Evolutionary conservation across 2,888 invertebrate species (phyloP), one percentile per base, ranked within the genome.

Genomic region (Coelopa pilipes): DNA sequence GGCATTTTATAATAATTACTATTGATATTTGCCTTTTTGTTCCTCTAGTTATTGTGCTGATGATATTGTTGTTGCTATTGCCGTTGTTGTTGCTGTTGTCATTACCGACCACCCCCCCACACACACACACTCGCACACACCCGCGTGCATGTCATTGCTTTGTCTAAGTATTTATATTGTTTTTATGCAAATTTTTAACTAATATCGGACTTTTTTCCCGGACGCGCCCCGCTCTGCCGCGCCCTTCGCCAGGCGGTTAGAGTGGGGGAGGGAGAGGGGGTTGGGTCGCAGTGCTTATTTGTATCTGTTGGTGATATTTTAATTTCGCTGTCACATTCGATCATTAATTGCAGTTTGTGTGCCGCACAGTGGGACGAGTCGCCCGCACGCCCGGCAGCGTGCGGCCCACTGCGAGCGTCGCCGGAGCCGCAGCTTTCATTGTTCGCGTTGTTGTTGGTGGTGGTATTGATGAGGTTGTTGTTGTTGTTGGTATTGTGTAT

Each of bases 261-360:
- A 19, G 19, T n/a, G 17, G n/a, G 24, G 45, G 1, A 21, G 34
- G 66, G 24, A 12, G 24, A 21, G 60, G 24, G 60, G 10, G 21
- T 19, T 66, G 24, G 11, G 49, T 15, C 24, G 24, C 45, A 21
- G 47, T 49, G 62, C 45, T 50, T 45, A 59, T 59, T 70, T 72
- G 80, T 80, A 81, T 80, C 79, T 80, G 81, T 78, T 80, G 78
- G 76, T 81, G 82, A 83, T 83, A 84, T 84, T 82, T 83, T 82
- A 82, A 85, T 84, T 83, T 83, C 80, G 81, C 80, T 84, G 83
- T 84, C 82, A 84, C 82, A 83, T 83, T 84, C 82, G 81, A 84
- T 85, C 84, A 84, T 82, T 83, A 84, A 83, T 84, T 77, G 81
- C 78, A 80, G 34, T 82, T 80, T 80, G 60, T 72, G 68, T 67